phyloP scores from a whole-genome alignment of 1,140 invertebrate species.

The Bilobella aurantiaca region DNA sequence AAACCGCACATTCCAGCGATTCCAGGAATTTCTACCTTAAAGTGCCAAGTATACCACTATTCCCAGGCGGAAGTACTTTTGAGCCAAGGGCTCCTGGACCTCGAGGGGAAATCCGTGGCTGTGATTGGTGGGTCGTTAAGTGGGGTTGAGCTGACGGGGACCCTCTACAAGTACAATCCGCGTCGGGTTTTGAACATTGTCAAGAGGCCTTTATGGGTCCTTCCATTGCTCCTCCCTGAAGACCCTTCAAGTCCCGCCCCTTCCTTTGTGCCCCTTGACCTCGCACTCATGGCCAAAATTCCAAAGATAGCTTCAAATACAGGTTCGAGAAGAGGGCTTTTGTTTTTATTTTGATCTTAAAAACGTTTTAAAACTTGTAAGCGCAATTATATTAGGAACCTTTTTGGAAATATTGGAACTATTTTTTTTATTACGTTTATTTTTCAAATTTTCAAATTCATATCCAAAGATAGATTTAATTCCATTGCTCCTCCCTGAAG shows the following conservation, averaged over 20 bases:
- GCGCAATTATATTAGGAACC: too few species aligned
- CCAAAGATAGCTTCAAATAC: too few species aligned
- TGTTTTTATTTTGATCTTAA: too few species aligned
- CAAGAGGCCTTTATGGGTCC: background rate
- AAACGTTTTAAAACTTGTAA: too few species aligned
- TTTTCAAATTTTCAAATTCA: background rate
- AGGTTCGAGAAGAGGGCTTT: too few species aligned
- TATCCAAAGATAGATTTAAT: background rate
- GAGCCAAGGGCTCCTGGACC: background rate
- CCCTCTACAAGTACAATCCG: too few species aligned
- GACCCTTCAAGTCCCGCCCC: background rate
- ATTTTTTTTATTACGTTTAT: too few species aligned
- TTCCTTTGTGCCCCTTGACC: background rate
- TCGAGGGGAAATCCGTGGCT: background rate
- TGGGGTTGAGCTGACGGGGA: background rate
- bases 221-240: background rate
- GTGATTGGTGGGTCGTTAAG: conserved; percentile 2
- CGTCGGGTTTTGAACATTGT: background rate
- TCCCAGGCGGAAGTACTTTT: background rate
- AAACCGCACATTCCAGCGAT: background rate
- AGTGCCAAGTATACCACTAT: background rate
- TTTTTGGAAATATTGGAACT: too few species aligned
- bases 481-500: background rate
- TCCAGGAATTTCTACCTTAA: background rate
- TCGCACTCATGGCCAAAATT: background rate